Evolutionary conservation across 2,888 invertebrate species (phyloP), one percentile per base, ranked within the genome.

Genomic region (Drosophila atripex): DNA sequence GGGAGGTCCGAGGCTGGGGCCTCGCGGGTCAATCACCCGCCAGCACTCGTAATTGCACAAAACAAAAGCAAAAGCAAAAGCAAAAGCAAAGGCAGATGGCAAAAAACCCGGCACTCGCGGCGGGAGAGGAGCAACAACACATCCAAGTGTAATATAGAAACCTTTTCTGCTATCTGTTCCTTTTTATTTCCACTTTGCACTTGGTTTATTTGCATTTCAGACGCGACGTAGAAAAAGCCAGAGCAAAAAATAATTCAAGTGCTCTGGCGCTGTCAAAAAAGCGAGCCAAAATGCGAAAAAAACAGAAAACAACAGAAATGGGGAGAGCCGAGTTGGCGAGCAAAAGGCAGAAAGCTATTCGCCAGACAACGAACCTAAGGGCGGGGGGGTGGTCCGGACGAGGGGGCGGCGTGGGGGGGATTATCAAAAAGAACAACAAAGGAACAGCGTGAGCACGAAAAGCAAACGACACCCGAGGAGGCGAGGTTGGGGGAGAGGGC

Each of bases 21-120:
- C 77, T 71, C 28, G 28, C 28, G 80, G 86, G 80, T 80, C 80
- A 80, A 83, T 86, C 80, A 80, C 84, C 80, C 63, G 54, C 25
- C 68, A 43, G 70, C 77, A 76, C 83, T 82, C 82, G 78, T 71
- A 63, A 73, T 78, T 57, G 66, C 69, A 32, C 45, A 54, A 38
- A 52, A 32, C 57, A 41, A 64, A 47, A 35, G 28, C 28, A 28
- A 9, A 28, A 9, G 9, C 28, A 28, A 9, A n/a, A n/a, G n/a
- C n/a, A n/a, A n/a, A n/a, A n/a, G n/a, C n/a, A n/a, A 25, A 28
- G 28, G 8, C 28, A 28, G 28, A 28, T 8, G 8, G 28, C 28
- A 7, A 28, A 38, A 49, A 49, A 14, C 14, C 38, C 38, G 39
- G 23, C 35, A 63, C 30, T 49, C 59, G 60, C 57, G 38, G 38